Evolutionary conservation across 2,888 invertebrate genomes (phyloP), one percentile per base, ranked within the genome.

Genomic region (Tanytarsus gracilentus): DNA sequence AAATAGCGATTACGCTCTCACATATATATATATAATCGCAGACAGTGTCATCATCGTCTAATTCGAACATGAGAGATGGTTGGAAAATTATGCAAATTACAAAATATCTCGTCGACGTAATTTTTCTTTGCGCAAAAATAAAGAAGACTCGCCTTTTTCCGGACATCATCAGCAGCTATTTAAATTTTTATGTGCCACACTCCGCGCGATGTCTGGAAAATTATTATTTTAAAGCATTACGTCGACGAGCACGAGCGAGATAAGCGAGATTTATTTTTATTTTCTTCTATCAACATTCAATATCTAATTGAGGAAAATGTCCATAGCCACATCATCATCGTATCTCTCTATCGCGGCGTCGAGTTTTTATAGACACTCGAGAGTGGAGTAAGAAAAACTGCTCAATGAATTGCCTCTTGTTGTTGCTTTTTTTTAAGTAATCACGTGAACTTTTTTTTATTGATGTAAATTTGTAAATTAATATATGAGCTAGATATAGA

Each of bases 41-140:
- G 36, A n/a, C 16, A n/a, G n/a, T 36, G 36, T 36, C 36, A 36
- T 36, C 36, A n/a, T n/a, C n/a, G n/a, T 36, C 36, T 36, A 44
- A 44, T 44, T 44, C 11, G 18, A 44, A 44, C 44, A 44, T 44
- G 44, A 44, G 44, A 44, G 18, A 23, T n/a, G n/a, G n/a, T 18
- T 44, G 44, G 44, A 44, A 44, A 44, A 44, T 44, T 44, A 44
- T 44, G 44, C 44, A 44, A 44, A 44, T 44, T 44, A 44, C 44
- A 44, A n/a, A n/a, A n/a, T 14, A 36, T 36, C 16, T 36, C 16
- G 36, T 36, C 36, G 36, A 14, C n/a, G 16, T 14, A 36, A 14
- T 36, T 36, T 36, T 16, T 36, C n/a, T 16, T 16, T 36, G 21
- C 18, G 18, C 39, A 39, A 16, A 18, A 44, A 11, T 33, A 33